phyloP scores from a whole-genome alignment of 2,113 vertebrate genomes.

The Etia nguti region DNA sequence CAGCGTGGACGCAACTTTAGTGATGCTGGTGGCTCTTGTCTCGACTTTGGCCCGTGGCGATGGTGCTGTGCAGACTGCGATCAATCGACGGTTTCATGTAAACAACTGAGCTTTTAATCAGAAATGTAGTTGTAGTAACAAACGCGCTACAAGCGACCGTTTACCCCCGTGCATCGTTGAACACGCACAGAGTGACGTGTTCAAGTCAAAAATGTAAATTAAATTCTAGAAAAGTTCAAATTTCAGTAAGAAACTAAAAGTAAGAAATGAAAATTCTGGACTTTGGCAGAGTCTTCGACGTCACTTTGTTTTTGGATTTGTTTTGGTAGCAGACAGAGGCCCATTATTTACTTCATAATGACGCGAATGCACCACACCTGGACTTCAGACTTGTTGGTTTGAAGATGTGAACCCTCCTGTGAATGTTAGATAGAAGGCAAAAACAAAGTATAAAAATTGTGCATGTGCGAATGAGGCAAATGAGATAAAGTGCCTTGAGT shows the following conservation, averaged over 20 bases:
- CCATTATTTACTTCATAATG: background rate
- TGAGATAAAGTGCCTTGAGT: rapidly evolving
- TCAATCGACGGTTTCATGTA: background rate
- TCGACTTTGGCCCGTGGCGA: background rate
- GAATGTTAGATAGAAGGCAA: background rate
- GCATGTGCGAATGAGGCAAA: background rate
- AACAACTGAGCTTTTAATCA: background rate
- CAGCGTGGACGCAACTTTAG: background rate
- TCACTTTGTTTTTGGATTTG: background rate
- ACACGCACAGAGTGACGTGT: background rate
- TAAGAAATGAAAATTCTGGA: background rate
- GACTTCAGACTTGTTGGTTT: background rate
- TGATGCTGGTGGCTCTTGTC: rapidly evolving
- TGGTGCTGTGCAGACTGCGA: background rate
- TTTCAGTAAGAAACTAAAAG: background rate
- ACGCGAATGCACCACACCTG: rapidly evolving
- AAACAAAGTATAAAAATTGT: background rate
- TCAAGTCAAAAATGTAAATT: background rate
- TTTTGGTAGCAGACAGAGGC: background rate
- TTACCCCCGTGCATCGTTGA: background rate
- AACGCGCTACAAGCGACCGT: background rate
- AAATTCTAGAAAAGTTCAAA: background rate
- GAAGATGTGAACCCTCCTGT: background rate
- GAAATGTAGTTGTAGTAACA: background rate
- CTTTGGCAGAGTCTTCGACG: rapidly evolving